These are phyloP conservation scores for Lymantria monacha DNA, from an alignment of 2,888 invertebrate species.

Conservation along the genomic window DNA sequence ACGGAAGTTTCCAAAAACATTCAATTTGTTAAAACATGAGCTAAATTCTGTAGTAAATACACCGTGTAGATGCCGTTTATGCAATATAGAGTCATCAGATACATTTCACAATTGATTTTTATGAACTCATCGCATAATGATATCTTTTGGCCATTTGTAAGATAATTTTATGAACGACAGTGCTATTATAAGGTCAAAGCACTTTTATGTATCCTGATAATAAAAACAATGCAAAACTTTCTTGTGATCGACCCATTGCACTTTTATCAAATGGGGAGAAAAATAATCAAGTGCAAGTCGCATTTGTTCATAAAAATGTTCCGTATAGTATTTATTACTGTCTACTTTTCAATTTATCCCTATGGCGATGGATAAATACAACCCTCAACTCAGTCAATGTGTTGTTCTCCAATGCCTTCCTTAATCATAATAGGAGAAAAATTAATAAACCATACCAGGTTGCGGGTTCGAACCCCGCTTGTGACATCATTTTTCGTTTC, in stretches of 20 bases:
- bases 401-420: no score
- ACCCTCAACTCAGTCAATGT: no score
- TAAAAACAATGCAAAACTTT: neutral
- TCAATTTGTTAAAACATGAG: no score
- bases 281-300: neutral
- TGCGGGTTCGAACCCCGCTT: no score
- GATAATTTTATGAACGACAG: slow-evolving; percentile 1
- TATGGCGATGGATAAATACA: no score
- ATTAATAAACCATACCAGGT: no score
- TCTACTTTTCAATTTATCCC: no score
- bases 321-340: no score
- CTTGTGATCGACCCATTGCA: neutral
- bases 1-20: no score
- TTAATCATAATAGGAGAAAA: no score
- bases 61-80: slow-evolving; percentile 1
- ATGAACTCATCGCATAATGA: neutral
- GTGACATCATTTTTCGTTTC: no score
- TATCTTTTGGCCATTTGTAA: slow-evolving; percentile 2
- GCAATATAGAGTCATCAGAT: neutral
- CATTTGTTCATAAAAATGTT: neutral
- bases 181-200: neutral
- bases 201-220: neutral
- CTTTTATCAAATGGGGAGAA: neutral
- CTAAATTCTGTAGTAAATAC: slow-evolving; percentile 3
- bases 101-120: slow-evolving; percentile 4